Base-by-base conservation (phyloP, 2,113 vertebrate species). In the Epinephelus fuscoguttatus region DNA sequence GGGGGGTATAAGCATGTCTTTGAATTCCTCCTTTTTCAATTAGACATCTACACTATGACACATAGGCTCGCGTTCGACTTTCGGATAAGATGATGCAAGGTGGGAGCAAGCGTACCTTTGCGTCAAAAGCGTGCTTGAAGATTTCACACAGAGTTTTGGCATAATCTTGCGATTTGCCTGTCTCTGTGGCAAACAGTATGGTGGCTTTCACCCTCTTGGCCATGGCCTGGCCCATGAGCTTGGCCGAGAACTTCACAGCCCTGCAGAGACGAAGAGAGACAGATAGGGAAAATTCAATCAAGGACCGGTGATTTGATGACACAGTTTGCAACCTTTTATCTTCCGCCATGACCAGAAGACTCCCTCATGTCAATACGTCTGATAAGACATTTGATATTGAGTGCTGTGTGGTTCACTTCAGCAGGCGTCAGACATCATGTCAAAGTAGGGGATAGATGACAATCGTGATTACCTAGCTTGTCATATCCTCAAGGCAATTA, bases 161-260 rank as follows among this genome's bases (percentile, higher is more conserved):
- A 14, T 99, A 99, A 91, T 96, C 97, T 84, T 99, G 97, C 0
- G 98, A 99, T 83, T 99, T 99, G 21, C 98, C 98, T 0, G 98
- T 99, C 81, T 99, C 98, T 0, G 98, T 99, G 87, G 98, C 98
- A 0, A 98, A 99, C 72, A 99, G 95, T 78, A 99, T 99, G 87
- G 97, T 99, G 0, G 98, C 98, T 89, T 99, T 99, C 75, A 99
- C 98, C 81, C 98, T 96, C 95, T 98, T 99, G 61, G 98, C 98
- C 98, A 99, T 99, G 25, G 98, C 98, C 55, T 99, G 97, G 4
- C 98, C 98, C 98, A 99, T 99, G 87, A 99, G 94, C 88, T 99
- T 99, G 73, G 98, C 97, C 0, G 98, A 99, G 92, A 99, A 99
- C 94, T 99, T 99, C 82, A 99, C 98, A 9, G 98, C 98, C 91